Evolutionary conservation across 2,113 vertebrate species (phyloP), one percentile per base, ranked within the genome.

Genomic region (Hydropotes inermis): DNA sequence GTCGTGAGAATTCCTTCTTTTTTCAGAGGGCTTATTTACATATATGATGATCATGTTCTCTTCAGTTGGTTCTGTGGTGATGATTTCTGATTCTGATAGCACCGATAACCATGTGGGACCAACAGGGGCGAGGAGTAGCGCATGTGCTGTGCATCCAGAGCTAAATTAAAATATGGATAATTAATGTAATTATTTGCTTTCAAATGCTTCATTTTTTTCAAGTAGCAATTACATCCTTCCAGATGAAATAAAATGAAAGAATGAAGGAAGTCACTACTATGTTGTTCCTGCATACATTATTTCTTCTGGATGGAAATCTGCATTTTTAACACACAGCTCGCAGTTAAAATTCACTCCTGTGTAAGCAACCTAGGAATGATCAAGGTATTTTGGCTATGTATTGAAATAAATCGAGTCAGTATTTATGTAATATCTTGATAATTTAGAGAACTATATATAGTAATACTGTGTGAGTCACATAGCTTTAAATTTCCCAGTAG

Each of bases 351-450:
- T 89, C n/a, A 64, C 16, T 79, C 19, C 7, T 50, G 1, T 84
- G 2, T 79, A 67, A 52, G 55, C 55, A 67, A 94, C 15, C 60
- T 86, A 55, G 84, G 60, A 81, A 45, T 23, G 6, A 43, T 78
- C 43, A 82, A 86, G 52, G 8, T 70, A 89, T 96, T 89, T 91
- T 95, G 85, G 33, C n/a, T 54, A 85, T 21, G 19, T 54, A 30
- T 25, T 95, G 70, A 92, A 93, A 94, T 83, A 95, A 94, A 82
- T 96, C 81, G 55, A 97, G 43, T 79, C 60, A 87, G 13, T 95
- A 50, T 87, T 89, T 95, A 30, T 98, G 50, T 55, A 96, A 33
- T 79, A 30, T 7, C 7, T 70, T 60, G 28, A 60, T 60, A 28
- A 43, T 52, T 95, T 67, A 91, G 67, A 95, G 79, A 90, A 19